A percentile compares a stretch with the other conserved stretches of the same genome.
phyloP scores from a whole-genome alignment of 2,113 vertebrate genomes.

The Oceanites oceanicus region DNA sequence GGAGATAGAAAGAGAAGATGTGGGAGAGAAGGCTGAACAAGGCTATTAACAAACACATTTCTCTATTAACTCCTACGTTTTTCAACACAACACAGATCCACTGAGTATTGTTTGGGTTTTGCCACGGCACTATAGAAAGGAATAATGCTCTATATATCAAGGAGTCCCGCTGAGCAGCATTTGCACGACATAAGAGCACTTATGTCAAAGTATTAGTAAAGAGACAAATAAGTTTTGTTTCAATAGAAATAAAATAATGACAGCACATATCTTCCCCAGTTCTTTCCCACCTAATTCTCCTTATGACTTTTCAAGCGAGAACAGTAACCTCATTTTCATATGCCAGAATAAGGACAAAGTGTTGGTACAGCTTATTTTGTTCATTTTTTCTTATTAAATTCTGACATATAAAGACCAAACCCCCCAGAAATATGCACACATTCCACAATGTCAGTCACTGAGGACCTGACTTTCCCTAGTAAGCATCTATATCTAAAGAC shows the following conservation, averaged over 20 bases:
- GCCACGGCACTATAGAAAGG: background rate
- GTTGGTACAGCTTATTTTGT: background rate
- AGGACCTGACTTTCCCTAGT: background rate
- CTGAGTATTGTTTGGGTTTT: background rate
- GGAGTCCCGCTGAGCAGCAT: background rate
- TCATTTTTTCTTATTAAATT: background rate
- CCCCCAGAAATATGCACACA: background rate
- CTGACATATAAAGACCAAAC: background rate
- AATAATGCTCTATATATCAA: background rate
- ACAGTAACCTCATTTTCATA: background rate
- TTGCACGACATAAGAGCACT: background rate
- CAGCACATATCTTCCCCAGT: background rate
- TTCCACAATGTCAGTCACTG: background rate
- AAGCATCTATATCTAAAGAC: background rate
- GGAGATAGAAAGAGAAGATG: background rate
- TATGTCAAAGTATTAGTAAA: background rate
- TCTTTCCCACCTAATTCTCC: background rate
- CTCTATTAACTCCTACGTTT: background rate
- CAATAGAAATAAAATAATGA: background rate
- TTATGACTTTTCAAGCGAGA: background rate
- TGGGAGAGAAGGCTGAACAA: background rate
- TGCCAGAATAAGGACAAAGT: background rate
- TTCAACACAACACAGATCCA: background rate
- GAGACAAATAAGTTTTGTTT: background rate
- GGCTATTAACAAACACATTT: background rate